A percentile compares a stretch with the other conserved stretches of the same genome.
Conservation (phyloP, 2,797 vertebrate species). For the Otolemur crassicaudatus region DNA sequence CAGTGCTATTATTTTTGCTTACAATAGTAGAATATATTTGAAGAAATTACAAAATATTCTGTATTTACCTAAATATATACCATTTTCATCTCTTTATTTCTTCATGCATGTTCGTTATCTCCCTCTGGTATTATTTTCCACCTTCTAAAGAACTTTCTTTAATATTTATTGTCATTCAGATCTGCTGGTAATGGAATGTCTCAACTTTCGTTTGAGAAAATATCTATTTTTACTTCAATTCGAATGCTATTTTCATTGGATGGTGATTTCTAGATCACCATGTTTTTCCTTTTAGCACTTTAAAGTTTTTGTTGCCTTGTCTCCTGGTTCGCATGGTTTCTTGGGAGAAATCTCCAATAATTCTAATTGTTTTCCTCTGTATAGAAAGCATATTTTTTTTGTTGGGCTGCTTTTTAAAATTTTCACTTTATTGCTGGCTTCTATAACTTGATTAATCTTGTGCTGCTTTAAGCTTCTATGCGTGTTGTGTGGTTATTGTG, state of each 20-base stretch:
- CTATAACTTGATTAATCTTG: background rate
- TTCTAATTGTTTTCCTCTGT: constrained; percentile 28
- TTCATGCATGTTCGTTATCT: background rate
- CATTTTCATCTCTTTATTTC: background rate
- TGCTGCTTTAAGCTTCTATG: background rate
- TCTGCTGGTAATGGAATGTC: background rate
- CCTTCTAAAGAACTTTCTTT: background rate
- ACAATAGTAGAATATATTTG: background rate
- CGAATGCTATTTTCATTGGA: background rate
- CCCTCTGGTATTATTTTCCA: background rate
- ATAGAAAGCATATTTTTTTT: background rate
- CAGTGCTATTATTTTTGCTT: background rate
- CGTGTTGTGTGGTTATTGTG: background rate
- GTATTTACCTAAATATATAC: background rate
- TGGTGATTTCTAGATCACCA: background rate
- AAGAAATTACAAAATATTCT: constrained; percentile 2
- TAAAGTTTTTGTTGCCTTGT: background rate
- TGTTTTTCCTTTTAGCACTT: background rate
- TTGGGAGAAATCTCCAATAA: background rate
- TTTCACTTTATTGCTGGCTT: background rate
- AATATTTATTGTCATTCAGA: background rate
- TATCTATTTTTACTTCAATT: background rate
- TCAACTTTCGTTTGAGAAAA: constrained; percentile 10
- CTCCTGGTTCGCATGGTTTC: background rate
- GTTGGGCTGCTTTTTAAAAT: background rate